Evolutionary conservation across 1,140 invertebrate species (phyloP).

Genomic region (Pseudomyrmex gracilis): DNA sequence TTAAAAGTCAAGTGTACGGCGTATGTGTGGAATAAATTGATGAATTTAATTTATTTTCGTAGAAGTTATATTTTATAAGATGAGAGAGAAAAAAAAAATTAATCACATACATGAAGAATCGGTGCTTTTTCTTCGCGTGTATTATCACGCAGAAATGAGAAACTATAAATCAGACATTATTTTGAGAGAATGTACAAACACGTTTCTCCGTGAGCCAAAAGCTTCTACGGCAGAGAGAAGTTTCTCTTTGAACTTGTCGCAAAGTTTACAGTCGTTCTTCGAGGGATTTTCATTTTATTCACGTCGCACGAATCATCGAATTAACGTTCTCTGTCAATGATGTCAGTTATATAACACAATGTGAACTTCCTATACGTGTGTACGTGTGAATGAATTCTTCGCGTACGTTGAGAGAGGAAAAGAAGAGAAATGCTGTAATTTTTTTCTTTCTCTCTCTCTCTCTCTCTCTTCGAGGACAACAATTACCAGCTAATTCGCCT

Average conservation of each 20-base stretch:
- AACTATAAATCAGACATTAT: no score
- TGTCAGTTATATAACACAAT: slow-evolving; percentile 19
- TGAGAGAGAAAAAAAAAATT: neutral
- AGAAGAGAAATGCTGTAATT: slow-evolving; percentile 26
- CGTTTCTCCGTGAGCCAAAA: no score
- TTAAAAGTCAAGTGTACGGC: slow-evolving; percentile 26
- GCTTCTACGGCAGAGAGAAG: neutral
- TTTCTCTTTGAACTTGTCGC: neutral
- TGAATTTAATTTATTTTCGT: slow-evolving; percentile 7
- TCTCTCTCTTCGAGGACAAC: slow-evolving; percentile 29
- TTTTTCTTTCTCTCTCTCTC: slow-evolving; percentile 51
- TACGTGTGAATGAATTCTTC: slow-evolving; percentile 50
- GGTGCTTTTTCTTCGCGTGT: no score
- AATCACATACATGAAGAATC: no score
- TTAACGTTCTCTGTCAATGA: slow-evolving; percentile 47
- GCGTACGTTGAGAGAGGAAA: neutral
- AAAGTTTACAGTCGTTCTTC: neutral
- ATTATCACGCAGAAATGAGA: no score
- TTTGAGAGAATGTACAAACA: no score
- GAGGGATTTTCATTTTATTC: neutral
- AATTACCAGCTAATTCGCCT: slow-evolving; percentile 56
- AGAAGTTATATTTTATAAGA: no score
- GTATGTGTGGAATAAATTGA: slow-evolving; percentile 6
- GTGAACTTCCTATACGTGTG: slow-evolving; percentile 14
- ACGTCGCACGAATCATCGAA: slow-evolving; percentile 11